A percentile compares a stretch with the other conserved stretches of the same genome.
phyloP scores from a whole-genome alignment of 2,113 vertebrate genomes.

The Microcebus ravelobensis region DNA sequence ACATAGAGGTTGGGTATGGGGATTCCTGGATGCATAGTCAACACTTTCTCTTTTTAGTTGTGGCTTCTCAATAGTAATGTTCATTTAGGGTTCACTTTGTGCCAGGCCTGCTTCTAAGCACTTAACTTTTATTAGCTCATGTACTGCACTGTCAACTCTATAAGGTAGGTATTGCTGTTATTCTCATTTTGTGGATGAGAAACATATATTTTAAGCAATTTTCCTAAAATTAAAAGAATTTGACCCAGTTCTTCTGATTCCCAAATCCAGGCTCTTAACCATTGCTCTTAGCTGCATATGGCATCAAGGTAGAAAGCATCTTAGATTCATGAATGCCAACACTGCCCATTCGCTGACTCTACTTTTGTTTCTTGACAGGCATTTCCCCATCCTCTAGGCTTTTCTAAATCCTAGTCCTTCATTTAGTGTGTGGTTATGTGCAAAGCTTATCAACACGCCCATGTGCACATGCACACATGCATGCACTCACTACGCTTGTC shows the following conservation, averaged over 20 bases:
- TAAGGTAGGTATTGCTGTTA: background rate
- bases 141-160: background rate
- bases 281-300: background rate
- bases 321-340: background rate
- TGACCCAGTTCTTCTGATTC: background rate
- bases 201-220: background rate
- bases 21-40: background rate
- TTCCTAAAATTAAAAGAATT: background rate
- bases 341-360: background rate
- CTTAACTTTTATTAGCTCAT: background rate
- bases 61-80: background rate
- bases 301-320: background rate
- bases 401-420: background rate
- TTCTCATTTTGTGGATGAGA: background rate
- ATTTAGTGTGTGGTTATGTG: background rate
- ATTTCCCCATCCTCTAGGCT: background rate
- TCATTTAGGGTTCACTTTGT: background rate
- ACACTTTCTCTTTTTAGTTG: background rate
- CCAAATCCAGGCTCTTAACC: background rate
- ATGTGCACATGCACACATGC: background rate
- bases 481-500: background rate
- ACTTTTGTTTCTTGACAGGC: background rate
- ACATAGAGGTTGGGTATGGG: background rate
- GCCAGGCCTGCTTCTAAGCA: background rate
- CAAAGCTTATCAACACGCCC: background rate